phyloP scores from a whole-genome alignment of 2,888 invertebrate species.

The Stictocephala bisonia region DNA sequence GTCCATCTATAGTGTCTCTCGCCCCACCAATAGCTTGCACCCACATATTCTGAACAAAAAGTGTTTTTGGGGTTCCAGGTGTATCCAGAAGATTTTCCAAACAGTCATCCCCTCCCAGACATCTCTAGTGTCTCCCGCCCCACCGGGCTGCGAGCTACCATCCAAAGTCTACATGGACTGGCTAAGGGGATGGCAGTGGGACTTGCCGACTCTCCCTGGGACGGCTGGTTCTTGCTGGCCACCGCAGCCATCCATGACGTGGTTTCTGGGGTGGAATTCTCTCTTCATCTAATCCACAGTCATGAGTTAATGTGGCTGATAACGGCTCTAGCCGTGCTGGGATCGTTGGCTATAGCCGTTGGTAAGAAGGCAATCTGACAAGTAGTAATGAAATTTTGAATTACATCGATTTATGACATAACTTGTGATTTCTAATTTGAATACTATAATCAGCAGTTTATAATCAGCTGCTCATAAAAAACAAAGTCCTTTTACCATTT shows the following conservation, averaged over 20 bases:
- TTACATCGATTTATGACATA: no score
- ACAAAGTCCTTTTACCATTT: no score
- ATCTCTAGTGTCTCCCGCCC: neutral
- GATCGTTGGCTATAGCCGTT: neutral
- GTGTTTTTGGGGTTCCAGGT: no score
- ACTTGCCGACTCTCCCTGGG: conserved; percentile 59
- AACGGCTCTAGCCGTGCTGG: neutral
- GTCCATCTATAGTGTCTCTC: no score
- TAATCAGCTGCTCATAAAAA: no score
- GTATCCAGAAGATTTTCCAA: no score
- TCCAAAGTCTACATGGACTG: conserved; percentile 57
- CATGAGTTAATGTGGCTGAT: neutral
- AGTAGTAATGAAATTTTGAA: no score
- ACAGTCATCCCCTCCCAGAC: neutral
- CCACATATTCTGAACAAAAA: no score
- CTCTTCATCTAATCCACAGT: neutral
- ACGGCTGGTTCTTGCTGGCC: conserved; percentile 68
- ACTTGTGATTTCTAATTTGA: no score
- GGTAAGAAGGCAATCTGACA: no score
- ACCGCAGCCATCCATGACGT: conserved; percentile 69
- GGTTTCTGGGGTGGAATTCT: conserved; percentile 68
- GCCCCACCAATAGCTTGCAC: no score
- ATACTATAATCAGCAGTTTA: no score
- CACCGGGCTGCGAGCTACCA: neutral
- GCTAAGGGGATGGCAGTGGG: conserved; percentile 67